Conservation (phyloP, 2,797 vertebrate genomes). For the Catostomus latipinnis region DNA sequence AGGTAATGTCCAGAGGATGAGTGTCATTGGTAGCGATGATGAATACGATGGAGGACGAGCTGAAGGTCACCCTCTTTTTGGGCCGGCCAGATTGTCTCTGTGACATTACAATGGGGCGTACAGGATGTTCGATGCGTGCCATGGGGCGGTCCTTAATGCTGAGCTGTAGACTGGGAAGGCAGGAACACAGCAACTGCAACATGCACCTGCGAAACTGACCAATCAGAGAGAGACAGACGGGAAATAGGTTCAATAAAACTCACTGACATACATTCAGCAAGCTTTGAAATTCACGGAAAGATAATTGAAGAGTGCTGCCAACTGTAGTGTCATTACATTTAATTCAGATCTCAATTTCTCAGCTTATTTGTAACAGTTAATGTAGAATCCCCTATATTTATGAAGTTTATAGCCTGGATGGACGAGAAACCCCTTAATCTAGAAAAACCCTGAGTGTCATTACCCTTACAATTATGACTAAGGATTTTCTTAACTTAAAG, state of each 20-base stretch:
- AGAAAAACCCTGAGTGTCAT: no score
- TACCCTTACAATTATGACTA: no score
- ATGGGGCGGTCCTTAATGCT: constrained; percentile 79
- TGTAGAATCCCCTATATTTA: no score
- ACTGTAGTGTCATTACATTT: background rate
- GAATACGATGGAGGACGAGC: constrained; percentile 91
- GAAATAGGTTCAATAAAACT: background rate
- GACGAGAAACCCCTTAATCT: no score
- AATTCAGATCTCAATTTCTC: no score
- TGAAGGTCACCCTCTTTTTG: constrained; percentile 95
- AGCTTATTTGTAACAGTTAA: no score
- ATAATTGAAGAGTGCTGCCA: background rate
- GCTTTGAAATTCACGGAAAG: background rate
- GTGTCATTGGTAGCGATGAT: constrained; percentile 88
- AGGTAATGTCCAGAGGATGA: constrained; percentile 74
- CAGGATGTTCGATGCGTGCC: constrained; percentile 74
- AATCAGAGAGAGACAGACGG: constrained; percentile 36
- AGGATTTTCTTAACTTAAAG: no score
- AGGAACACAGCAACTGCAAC: constrained; percentile 85
- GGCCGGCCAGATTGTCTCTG: constrained; percentile 76
- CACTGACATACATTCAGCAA: constrained; percentile 15
- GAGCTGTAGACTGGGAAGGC: constrained; percentile 79
- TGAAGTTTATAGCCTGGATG: no score
- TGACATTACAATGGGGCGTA: constrained; percentile 86
- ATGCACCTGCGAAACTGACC: constrained; percentile 87